Conservation (phyloP, 2,113 vertebrate species). For the Menura novaehollandiae region DNA sequence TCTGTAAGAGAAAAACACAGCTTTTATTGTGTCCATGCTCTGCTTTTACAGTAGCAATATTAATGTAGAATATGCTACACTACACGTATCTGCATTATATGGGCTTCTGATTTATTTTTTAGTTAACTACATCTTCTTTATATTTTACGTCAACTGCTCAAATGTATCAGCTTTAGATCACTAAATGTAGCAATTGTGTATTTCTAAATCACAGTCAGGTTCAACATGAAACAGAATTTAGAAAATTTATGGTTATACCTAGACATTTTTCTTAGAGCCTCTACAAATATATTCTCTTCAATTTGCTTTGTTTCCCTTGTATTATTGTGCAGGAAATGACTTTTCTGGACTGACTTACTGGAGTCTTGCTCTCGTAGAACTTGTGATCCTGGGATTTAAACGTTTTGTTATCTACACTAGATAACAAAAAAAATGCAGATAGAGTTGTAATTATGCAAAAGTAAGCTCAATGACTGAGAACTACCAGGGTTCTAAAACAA, state of each 20-base stretch:
- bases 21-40: constrained; percentile 18
- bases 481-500: neutral
- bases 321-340: neutral
- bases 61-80: neutral
- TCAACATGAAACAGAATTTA: neutral
- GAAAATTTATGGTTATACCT: neutral
- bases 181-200: neutral
- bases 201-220: neutral
- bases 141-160: neutral
- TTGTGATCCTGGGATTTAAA: neutral
- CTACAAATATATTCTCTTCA: neutral
- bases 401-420: neutral
- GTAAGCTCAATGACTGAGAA: neutral
- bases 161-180: neutral
- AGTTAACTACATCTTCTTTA: neutral
- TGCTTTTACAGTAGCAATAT: neutral
- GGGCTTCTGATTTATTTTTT: neutral
- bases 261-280: neutral
- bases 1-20: constrained; percentile 26
- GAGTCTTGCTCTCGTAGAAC: neutral
- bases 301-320: neutral
- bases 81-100: neutral
- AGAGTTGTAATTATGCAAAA: neutral
- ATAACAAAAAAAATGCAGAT: neutral
- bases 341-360: neutral